Percentiles rank a stretch among this genome's conserved stretches.
These are phyloP conservation scores for Cantharis rufa DNA, from an alignment of 2,888 invertebrate species.

Conservation along the genomic window DNA sequence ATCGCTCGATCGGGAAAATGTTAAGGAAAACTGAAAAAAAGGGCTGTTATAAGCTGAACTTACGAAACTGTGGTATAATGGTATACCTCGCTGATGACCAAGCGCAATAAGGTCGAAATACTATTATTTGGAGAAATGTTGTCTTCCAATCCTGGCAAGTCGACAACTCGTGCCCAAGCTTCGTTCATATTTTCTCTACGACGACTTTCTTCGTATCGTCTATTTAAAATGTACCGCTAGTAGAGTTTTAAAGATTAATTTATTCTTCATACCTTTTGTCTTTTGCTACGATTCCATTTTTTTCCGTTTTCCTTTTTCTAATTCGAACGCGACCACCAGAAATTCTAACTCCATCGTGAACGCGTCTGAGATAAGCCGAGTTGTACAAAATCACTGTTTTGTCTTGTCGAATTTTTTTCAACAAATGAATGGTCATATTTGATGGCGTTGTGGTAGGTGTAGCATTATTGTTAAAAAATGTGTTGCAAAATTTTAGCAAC, in stretches of 20 bases:
- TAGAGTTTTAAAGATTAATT: neutral
- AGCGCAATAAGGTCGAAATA: conserved; percentile 70
- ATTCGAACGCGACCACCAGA: conserved; percentile 26
- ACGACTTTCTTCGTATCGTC: conserved; percentile 12
- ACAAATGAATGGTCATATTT: neutral
- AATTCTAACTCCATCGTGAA: conserved; percentile 35
- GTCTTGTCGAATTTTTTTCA: conserved; percentile 47
- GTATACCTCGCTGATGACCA: conserved; percentile 70
- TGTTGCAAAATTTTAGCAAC: conserved; percentile 64
- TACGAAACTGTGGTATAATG: neutral
- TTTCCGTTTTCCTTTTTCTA: conserved; percentile 30
- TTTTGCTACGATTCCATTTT: conserved; percentile 16
- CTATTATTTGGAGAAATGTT: conserved; percentile 79
- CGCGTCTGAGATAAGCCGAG: conserved; percentile 26
- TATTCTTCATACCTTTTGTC: conserved; percentile 25
- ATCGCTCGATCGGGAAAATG: conserved; percentile 67
- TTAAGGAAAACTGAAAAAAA: conserved; percentile 63
- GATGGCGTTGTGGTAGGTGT: neutral
- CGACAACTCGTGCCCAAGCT: conserved; percentile 74
- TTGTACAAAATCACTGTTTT: conserved; percentile 23
- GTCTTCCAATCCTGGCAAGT: conserved; percentile 81
- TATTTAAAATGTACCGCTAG: neutral
- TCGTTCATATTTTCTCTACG: conserved; percentile 58
- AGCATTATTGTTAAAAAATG: conserved; percentile 36
- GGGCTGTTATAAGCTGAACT: neutral